Base-by-base conservation (phyloP, 2,888 invertebrate species). In the Ectemnius cavifrons region DNA sequence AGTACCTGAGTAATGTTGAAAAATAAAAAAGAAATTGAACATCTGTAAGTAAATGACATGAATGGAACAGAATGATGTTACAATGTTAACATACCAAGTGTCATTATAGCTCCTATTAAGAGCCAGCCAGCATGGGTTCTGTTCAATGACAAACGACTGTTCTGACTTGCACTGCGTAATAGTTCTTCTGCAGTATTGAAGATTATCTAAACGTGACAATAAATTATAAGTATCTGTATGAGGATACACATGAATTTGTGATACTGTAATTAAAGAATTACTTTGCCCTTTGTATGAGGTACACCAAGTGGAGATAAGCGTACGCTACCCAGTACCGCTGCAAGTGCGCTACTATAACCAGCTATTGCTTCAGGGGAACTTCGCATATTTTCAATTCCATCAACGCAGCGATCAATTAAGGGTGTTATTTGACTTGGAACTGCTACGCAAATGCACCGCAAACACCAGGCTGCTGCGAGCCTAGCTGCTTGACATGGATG, bases 61-160 rank as follows among this genome's bases (percentile, higher is more conserved):
- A 37, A 2, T 37, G 2, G 8, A 37, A 8, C 11, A 11, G 37
- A 4, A 37, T 37, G 37, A 11, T 37, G 37, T 37, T 37, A 8
- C 37, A 11, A 37, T 8, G 37, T 20, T 20, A 45, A 60, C 47
- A 89, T 90, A 94, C 97, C 98, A 80, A 99, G 92, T 0, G 98
- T 98, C 95, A 99, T 98, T 67, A 99, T 97, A 67, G 99, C 96
- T 47, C 98, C 98, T 83, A 99, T 97, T 57, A 99, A 93, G 61
- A 99, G 93, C 99, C 99, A 99, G 37, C 99, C 99, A 47, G 99
- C 98, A 90, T 98, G 98, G 0, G 99, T 98, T 87, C 99, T 94
- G 83, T 98, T 97, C 76, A 98, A 93, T 0, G 99, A 98, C 69
- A 99, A 93, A 64, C 99, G 93, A 90, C 98, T 98, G 91, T 98